A percentile compares a stretch with the other conserved stretches of the same genome.
Conservation (phyloP, 92 coral and sea anemone genomes). For the Micromussa lordhowensis region DNA sequence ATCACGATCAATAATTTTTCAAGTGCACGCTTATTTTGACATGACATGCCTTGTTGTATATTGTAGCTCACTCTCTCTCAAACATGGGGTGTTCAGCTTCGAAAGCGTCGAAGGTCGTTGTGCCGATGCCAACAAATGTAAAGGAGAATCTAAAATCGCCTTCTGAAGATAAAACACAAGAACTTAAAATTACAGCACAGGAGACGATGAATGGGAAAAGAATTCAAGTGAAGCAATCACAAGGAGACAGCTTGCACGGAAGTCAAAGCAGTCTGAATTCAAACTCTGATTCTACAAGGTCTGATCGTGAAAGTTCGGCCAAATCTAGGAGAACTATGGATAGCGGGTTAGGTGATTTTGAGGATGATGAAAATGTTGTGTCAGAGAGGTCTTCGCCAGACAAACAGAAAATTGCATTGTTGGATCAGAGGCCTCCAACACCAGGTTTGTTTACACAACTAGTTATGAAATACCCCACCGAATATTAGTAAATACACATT, state of each 20-base stretch:
- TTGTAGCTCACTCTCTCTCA: slow-evolving; percentile 14
- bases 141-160: slow-evolving; percentile 43
- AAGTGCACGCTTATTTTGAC: slow-evolving; percentile 2
- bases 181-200: background rate
- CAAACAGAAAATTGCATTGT: slow-evolving; percentile 50
- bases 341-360: slow-evolving; percentile 93
- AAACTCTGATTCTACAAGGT: slow-evolving; percentile 60
- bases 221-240: slow-evolving; percentile 49
- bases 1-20: slow-evolving; percentile 7
- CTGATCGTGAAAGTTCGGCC: slow-evolving; percentile 92
- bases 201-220: slow-evolving; percentile 25
- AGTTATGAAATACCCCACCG: background rate
- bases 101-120: slow-evolving; percentile 67
- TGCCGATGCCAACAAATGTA: slow-evolving; percentile 69
- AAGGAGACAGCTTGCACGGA: slow-evolving; percentile 84
- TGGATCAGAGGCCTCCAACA: slow-evolving; percentile 82
- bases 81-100: slow-evolving; percentile 89
- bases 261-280: slow-evolving; percentile 77
- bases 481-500: background rate
- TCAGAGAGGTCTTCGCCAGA: slow-evolving; percentile 76
- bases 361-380: slow-evolving; percentile 72
- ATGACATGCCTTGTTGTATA: slow-evolving; percentile 7
- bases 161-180: slow-evolving; percentile 38
- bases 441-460: slow-evolving; percentile 77
- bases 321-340: slow-evolving; percentile 95